Evolutionary conservation across 2,888 invertebrate species (phyloP).

Genomic region (Pharmacophagus antenor): DNA sequence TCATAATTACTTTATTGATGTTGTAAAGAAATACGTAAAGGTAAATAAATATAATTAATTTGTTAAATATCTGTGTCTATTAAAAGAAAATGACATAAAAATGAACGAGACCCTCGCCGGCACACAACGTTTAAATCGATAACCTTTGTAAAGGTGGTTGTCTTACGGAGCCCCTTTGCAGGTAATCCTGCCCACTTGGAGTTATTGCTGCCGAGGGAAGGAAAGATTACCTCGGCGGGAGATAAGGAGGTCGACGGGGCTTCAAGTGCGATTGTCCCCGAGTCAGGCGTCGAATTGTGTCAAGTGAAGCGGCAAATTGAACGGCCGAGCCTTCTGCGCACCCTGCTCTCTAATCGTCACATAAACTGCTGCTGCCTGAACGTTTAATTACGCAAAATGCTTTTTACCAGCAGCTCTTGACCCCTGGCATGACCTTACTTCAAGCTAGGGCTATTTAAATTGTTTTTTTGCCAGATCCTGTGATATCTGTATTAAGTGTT

Average conservation of each 20-base stretch:
- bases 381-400: conserved; percentile 72
- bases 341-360: conserved; percentile 76
- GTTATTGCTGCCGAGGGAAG: conserved; percentile 80
- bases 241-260: conserved; percentile 80
- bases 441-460: conserved; percentile 15
- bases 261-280: conserved; percentile 81
- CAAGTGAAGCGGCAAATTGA: conserved; percentile 81
- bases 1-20: background rate
- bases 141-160: conserved; percentile 75
- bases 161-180: conserved; percentile 75
- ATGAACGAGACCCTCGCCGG: conserved; percentile 57
- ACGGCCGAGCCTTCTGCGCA: conserved; percentile 78
- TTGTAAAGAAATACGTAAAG: background rate
- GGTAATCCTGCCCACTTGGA: conserved; percentile 81
- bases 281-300: conserved; percentile 81
- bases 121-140: conserved; percentile 76
- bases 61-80: conserved; percentile 1
- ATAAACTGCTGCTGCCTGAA: conserved; percentile 73
- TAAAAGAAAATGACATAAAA: conserved; percentile 52
- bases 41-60: background rate
- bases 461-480: conserved; percentile 1
- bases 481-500: background rate
- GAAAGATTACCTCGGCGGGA: conserved; percentile 80
- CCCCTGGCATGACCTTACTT: conserved; percentile 10
- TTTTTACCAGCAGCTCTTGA: conserved; percentile 48